Evolutionary conservation across 2,113 vertebrate genomes (phyloP), one percentile per base, ranked within the genome.

Genomic region (Neotoma lepida): DNA sequence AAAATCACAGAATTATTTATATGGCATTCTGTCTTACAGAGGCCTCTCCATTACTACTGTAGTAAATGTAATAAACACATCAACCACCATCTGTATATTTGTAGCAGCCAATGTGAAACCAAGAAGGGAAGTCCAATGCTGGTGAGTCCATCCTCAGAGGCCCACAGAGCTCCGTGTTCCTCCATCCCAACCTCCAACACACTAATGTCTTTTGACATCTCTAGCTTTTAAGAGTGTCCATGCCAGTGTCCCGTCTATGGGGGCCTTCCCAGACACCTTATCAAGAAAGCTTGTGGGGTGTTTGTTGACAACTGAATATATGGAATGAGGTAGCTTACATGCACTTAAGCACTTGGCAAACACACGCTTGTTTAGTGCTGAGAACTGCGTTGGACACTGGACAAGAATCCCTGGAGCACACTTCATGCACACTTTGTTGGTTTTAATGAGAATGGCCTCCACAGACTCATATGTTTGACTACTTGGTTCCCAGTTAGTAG

Each of bases 1-100:
- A 39, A 58, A 78, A 84, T 70, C 93, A 41, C 14, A 68, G 35
- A 78, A 91, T 7, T 87, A 94, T 90, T 93, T 86, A 91, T 71
- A 86, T 71, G 84, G 28, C 44, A 56, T 76, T 93, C 18, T 93
- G 3, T 77, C 91, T 95, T 88, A 87, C 20, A 71, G 68, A 71
- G 44, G 10, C 18, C 17, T 63, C 91, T 66, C 24, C 12, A 6
- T 49, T 74, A 71, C 51, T 66, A 10, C 24, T 89, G 9, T 91
- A 44, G 4, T 28, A 20, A 22, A 20, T 63, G 14, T 61, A 17
- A 33, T 73, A 4, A 33, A 54, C 13, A 61, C 73, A n/a, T 28
- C 39, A 2, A 58, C 51, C 10, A 51, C 61, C 1, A 93, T 85
- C 74, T 89, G 5, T 35, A 58, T 6, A 22, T 88, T 94, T 35